A percentile compares a stretch with the other conserved stretches of the same genome.
Conservation (phyloP, 2,888 invertebrate genomes). For the Pocota personata region DNA sequence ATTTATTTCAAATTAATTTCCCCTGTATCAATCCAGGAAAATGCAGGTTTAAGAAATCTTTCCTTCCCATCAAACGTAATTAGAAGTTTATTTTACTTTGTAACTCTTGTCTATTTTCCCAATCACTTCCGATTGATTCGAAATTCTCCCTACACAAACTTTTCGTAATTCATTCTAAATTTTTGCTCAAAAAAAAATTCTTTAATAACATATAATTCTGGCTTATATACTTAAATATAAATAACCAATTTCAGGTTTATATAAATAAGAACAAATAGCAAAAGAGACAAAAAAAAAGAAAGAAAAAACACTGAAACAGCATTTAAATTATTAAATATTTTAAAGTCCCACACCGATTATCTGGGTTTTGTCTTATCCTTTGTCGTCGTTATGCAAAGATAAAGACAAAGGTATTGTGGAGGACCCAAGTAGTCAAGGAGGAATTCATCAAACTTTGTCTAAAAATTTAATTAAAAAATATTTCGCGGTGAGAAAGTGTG, state of each 20-base stretch:
- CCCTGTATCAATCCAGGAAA: no score
- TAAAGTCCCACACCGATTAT: neutral
- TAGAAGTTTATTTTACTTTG: neutral
- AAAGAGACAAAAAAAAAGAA: neutral
- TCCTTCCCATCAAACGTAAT: neutral
- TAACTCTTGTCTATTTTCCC: neutral
- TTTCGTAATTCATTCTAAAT: neutral
- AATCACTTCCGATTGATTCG: neutral
- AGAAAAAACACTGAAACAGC: neutral
- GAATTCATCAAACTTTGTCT: conserved; percentile 36
- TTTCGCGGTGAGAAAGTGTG: conserved; percentile 5
- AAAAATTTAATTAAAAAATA: conserved; percentile 35
- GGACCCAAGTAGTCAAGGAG: neutral
- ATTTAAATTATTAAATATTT: conserved; percentile 5
- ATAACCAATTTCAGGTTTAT: neutral
- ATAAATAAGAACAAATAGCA: neutral
- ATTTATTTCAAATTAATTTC: no score
- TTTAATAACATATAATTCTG: neutral
- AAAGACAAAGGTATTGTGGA: neutral
- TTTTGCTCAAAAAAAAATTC: neutral
- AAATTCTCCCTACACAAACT: neutral
- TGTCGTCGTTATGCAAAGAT: neutral
- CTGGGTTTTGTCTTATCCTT: neutral
- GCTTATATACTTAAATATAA: neutral
- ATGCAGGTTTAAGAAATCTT: no score